Evolutionary conservation across 2,888 invertebrate genomes (phyloP).

Genomic region (Cephonodes hylas): DNA sequence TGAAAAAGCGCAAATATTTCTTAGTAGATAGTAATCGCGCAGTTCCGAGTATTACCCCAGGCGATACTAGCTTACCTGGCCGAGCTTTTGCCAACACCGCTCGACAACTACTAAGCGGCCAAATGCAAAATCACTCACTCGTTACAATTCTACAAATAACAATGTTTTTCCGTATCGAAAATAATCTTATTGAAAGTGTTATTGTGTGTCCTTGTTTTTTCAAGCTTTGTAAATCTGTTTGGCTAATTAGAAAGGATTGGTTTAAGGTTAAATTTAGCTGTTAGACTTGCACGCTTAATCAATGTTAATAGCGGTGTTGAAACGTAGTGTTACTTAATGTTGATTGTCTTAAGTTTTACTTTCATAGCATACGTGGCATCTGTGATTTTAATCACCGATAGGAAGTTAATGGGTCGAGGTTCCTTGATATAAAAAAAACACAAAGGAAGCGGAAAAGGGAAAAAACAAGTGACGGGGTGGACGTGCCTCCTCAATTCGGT

Average conservation of each 20-base stretch:
- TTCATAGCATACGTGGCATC: constrained; percentile 1
- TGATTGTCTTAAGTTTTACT: background rate
- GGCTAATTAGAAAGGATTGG: constrained; percentile 32
- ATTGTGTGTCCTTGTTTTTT: constrained; percentile 36
- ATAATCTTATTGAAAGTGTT: constrained; percentile 35
- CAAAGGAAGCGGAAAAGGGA: constrained; percentile 48
- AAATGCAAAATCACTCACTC: constrained; percentile 28
- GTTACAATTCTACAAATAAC: constrained; percentile 19
- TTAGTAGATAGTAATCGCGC: constrained; percentile 22
- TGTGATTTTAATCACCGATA: background rate
- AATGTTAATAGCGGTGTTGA: background rate
- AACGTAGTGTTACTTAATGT: background rate
- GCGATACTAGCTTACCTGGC: constrained; percentile 55
- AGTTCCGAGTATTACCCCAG: constrained; percentile 49
- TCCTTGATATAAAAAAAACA: constrained; percentile 17
- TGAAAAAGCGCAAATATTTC: constrained; percentile 6
- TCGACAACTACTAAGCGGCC: constrained; percentile 38
- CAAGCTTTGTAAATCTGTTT: constrained; percentile 20
- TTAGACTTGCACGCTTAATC: background rate
- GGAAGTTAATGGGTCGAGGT: background rate
- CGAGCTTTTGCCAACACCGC: constrained; percentile 43
- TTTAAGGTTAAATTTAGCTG: background rate
- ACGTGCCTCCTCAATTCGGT: constrained; percentile 52
- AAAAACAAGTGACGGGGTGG: constrained; percentile 38
- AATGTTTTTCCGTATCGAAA: constrained; percentile 35